These are phyloP conservation scores for Drosophila pseudoobscura DNA, from an alignment of 1,140 invertebrate species.

Conservation along the genomic window DNA sequence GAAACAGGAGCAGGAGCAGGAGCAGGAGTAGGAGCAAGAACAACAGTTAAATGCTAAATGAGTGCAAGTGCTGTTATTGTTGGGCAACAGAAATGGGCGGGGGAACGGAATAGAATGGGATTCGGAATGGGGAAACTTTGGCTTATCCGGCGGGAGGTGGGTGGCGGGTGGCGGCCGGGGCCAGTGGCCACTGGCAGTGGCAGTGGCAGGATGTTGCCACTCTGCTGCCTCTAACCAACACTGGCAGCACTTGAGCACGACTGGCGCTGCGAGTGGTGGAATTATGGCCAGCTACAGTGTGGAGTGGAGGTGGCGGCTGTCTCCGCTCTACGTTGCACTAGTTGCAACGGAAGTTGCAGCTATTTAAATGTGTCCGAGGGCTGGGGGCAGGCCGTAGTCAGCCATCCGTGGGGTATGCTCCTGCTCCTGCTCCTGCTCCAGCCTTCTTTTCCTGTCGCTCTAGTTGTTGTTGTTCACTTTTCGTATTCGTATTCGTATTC, in stretches of 20 bases:
- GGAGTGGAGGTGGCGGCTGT: conserved; percentile 3
- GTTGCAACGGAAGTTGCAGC: conserved; percentile 72
- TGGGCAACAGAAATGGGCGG: conserved; percentile 38
- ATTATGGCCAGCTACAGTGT: conserved; percentile 25
- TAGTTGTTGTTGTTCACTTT: conserved; percentile 41
- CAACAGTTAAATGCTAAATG: conserved; percentile 78
- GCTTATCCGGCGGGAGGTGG: conserved; percentile 19
- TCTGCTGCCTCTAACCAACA: conserved; percentile 34
- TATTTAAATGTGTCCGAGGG: conserved; percentile 69
- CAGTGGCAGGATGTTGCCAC: conserved; percentile 51
- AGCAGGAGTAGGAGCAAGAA: conserved; percentile 47
- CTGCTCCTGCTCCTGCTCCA: not conserved
- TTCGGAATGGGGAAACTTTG: conserved; percentile 1
- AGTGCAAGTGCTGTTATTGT: conserved; percentile 72
- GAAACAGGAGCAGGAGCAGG: not conserved
- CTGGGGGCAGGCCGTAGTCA: conserved; percentile 23
- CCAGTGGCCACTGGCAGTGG: too few relatives aligned
- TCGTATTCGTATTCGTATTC: conserved; percentile 35
- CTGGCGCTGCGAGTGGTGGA: conserved; percentile 35
- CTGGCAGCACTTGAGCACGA: conserved; percentile 44
- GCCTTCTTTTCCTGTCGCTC: conserved; percentile 1
- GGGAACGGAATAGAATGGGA: too few relatives aligned
- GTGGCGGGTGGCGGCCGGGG: conserved; percentile 14
- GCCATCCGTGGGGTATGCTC: conserved; percentile 18
- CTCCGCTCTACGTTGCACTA: conserved; percentile 43